phyloP scores from a whole-genome alignment of 92 coral and sea anemone genomes.

The Umimayanthus kanabou region DNA sequence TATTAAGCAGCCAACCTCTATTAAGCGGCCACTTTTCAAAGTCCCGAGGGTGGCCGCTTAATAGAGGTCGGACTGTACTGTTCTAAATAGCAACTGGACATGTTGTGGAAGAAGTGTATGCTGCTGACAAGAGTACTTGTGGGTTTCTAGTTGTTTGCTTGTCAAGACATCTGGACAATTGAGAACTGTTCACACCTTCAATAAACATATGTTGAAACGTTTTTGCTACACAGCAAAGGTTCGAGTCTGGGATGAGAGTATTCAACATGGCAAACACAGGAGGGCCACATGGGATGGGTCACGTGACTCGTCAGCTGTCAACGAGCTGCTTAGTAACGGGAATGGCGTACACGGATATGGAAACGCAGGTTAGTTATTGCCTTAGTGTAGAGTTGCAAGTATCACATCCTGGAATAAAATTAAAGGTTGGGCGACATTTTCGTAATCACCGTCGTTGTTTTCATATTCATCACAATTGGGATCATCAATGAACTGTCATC shows the following conservation, averaged over 20 bases:
- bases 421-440: not conserved
- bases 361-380: conserved; percentile 58
- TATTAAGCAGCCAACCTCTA: no score
- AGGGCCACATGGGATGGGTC: conserved; percentile 87
- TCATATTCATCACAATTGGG: not conserved
- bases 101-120: no score
- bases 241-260: conserved; percentile 35
- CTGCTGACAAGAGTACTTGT: not conserved
- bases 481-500: not conserved
- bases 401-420: not conserved
- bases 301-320: conserved; percentile 73
- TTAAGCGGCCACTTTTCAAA: no score
- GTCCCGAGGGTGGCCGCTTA: no score
- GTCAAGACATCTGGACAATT: not conserved
- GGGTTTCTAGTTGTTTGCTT: not conserved
- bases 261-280: conserved; percentile 20
- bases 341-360: conserved; percentile 82
- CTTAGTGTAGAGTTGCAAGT: not conserved
- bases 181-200: not conserved
- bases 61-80: no score
- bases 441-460: not conserved
- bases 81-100: no score
- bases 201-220: not conserved
- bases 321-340: conserved; percentile 59
- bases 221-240: conserved; percentile 2